Percentiles rank a stretch among this genome's conserved stretches.
phyloP scores from a whole-genome alignment of 2,797 vertebrate genomes.

The Eulemur mongoz region DNA sequence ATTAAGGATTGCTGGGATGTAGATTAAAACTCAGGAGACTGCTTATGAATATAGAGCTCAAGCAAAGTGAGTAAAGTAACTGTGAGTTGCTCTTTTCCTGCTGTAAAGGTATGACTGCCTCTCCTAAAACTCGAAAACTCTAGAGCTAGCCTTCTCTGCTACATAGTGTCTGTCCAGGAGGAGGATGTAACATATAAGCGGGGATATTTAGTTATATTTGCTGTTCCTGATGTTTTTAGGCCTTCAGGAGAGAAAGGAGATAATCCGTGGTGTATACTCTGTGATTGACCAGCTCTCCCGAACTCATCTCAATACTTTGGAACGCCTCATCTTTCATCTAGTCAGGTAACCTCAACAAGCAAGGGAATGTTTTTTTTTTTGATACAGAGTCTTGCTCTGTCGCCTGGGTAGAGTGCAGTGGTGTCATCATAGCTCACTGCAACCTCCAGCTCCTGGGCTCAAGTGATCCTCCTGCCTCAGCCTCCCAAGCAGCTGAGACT shows the following conservation, averaged over 20 bases:
- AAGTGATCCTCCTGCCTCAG: too few relatives aligned
- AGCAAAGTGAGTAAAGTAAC: not conserved
- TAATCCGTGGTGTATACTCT: conserved; percentile 92
- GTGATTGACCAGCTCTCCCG: conserved; percentile 97
- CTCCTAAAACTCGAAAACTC: not conserved
- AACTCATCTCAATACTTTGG: conserved; percentile 95
- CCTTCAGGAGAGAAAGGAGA: conserved; percentile 95
- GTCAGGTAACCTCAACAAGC: conserved; percentile 89
- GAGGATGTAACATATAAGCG: not conserved
- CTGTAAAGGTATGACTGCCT: not conserved
- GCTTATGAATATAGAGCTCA: not conserved
- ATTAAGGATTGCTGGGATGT: not conserved
- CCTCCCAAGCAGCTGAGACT: too few relatives aligned
- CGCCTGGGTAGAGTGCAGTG: too few relatives aligned
- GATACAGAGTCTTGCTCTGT: too few relatives aligned
- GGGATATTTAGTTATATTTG: not conserved
- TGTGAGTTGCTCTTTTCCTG: not conserved
- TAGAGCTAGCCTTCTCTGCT: not conserved
- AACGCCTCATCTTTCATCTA: conserved; percentile 97
- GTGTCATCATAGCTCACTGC: too few relatives aligned
- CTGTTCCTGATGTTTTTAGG: conserved; percentile 84
- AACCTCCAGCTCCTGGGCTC: too few relatives aligned
- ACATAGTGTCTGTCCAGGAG: not conserved
- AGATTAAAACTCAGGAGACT: not conserved
- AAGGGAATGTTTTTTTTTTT: not conserved